A percentile compares a stretch with the other conserved stretches of the same genome.
phyloP scores from a whole-genome alignment of 2,888 invertebrate genomes.

The Thera obeliscata region DNA sequence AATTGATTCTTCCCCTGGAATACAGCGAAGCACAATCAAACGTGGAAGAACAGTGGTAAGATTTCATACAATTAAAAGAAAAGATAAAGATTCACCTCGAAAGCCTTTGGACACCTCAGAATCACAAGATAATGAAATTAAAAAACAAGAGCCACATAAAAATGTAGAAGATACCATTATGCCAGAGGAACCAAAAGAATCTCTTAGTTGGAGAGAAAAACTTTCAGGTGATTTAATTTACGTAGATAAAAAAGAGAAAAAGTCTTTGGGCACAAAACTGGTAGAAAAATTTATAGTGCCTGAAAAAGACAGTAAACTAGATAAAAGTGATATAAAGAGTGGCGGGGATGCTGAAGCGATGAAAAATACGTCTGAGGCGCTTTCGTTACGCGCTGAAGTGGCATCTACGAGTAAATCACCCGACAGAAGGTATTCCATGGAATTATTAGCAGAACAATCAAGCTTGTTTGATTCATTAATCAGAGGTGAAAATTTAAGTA shows the following conservation, averaged over 20 bases:
- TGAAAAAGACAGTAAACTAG: constrained; percentile 50
- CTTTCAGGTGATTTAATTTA: constrained; percentile 84
- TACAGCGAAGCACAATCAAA: constrained; percentile 85
- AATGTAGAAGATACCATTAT: constrained; percentile 24
- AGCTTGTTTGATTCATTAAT: constrained; percentile 80
- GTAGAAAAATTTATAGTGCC: constrained; percentile 90
- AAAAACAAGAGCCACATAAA: constrained; percentile 24
- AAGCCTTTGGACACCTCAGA: constrained; percentile 56
- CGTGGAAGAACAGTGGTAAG: constrained; percentile 90
- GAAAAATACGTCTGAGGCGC: constrained; percentile 42
- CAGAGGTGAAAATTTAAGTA: constrained; percentile 81
- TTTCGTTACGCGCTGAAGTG: constrained; percentile 34
- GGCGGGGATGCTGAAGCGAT: constrained; percentile 22
- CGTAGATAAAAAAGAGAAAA: constrained; percentile 83
- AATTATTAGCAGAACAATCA: constrained; percentile 84
- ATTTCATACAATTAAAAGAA: constrained; percentile 86
- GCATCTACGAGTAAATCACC: constrained; percentile 54
- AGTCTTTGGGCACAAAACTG: constrained; percentile 89
- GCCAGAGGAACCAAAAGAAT: constrained; percentile 41
- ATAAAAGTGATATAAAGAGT: constrained; percentile 32
- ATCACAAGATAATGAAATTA: constrained; percentile 42
- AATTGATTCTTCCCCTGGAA: constrained; percentile 72
- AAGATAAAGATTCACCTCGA: constrained; percentile 77
- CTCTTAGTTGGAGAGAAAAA: constrained; percentile 85
- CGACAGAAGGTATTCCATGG: constrained; percentile 83